Evolutionary conservation across 2,113 vertebrate genomes (phyloP).

Genomic region (Rhea pennata): DNA sequence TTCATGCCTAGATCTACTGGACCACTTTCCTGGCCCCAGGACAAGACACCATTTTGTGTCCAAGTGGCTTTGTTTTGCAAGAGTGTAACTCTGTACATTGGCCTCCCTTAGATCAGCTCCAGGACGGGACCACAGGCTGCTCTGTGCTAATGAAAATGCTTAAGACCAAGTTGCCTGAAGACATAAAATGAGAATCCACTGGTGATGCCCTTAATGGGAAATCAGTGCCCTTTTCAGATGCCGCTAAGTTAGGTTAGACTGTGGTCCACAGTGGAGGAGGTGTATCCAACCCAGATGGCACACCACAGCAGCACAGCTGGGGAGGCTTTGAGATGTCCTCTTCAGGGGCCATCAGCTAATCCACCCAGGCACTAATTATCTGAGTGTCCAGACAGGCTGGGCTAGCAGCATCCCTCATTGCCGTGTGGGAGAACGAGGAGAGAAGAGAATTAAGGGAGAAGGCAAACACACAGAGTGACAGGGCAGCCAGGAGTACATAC

Average conservation of each 20-base stretch:
- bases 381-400: background rate
- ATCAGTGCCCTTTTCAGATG: background rate
- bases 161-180: accelerated
- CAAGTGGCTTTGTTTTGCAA: background rate
- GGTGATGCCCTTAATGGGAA: background rate
- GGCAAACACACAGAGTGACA: background rate
- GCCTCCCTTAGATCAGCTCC: background rate
- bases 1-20: background rate
- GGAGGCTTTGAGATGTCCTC: no score
- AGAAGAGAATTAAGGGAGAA: background rate
- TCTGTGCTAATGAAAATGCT: background rate
- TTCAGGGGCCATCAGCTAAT: accelerated
- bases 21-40: background rate
- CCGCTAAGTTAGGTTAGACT: background rate
- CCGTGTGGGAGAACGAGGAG: background rate
- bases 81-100: background rate
- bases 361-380: background rate
- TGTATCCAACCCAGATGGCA: no score
- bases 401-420: accelerated
- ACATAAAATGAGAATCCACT: background rate
- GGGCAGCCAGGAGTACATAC: background rate
- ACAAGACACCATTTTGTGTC: background rate
- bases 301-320: no score
- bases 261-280: background rate
- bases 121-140: accelerated